phyloP scores from a whole-genome alignment of 23 tunicate genomes.

The Botrylloides violaceus region DNA sequence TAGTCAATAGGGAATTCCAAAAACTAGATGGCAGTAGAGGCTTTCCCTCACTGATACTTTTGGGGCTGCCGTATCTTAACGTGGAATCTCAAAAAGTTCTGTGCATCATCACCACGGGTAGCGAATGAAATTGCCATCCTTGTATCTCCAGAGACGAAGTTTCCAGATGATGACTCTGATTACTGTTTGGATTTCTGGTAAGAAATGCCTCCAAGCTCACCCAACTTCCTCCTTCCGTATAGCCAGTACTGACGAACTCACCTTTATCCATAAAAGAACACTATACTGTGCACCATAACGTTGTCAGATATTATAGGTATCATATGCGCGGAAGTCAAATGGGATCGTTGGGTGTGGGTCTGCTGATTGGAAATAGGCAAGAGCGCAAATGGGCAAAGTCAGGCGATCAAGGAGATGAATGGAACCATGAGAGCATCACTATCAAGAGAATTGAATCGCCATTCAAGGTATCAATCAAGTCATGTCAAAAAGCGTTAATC shows the following conservation, averaged over 20 bases:
- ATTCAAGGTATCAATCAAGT: conserved; percentile 36
- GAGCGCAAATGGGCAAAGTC: conserved; percentile 24
- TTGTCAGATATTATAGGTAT: conserved; percentile 31
- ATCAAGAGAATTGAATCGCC: conserved; percentile 19
- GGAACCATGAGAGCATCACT: conserved; percentile 28
- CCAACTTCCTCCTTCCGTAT: no score
- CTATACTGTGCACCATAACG: no score
- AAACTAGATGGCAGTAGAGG: no score
- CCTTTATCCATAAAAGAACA: no score
- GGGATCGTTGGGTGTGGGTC: conserved; percentile 42
- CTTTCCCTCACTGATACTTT: no score
- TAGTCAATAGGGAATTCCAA: no score
- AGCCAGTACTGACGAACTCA: no score
- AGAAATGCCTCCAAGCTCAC: no score
- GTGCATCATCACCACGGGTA: conserved; percentile 34
- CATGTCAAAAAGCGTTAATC: neutral
- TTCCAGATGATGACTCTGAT: neutral
- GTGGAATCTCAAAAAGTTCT: no score
- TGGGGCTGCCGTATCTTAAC: no score
- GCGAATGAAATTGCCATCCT: conserved; percentile 31
- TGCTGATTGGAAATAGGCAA: conserved; percentile 7
- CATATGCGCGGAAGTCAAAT: conserved; percentile 42
- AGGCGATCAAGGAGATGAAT: conserved; percentile 41
- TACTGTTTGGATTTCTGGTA: conserved; percentile 60
- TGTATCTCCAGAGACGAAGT: conserved; percentile 12